Evolutionary conservation across 2,797 vertebrate genomes (phyloP).

Genomic region (Phalloptychus januarius): DNA sequence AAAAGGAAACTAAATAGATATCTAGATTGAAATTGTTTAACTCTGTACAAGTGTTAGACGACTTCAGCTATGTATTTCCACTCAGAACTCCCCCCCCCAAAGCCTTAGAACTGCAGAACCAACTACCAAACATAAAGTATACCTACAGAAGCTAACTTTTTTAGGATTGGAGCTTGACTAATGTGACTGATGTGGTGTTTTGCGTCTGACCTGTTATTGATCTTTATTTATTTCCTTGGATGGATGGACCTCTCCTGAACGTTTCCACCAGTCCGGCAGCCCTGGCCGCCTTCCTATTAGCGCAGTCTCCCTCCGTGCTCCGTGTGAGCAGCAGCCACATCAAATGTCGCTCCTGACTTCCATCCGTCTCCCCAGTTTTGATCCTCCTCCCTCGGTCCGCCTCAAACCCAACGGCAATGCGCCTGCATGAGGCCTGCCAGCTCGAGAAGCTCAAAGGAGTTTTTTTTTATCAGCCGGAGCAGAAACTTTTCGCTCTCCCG

Average conservation of each 20-base stretch:
- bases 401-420: slow-evolving; percentile 24
- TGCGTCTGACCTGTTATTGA: slow-evolving; percentile 10
- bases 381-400: slow-evolving; percentile 38
- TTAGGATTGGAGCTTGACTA: neutral
- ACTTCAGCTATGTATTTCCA: neutral
- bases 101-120: neutral
- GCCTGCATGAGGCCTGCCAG: slow-evolving; percentile 31
- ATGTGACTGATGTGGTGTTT: neutral
- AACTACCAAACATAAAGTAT: neutral
- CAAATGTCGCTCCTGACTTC: slow-evolving; percentile 52
- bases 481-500: slow-evolving; percentile 30
- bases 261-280: slow-evolving; percentile 20
- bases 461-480: slow-evolving; percentile 33
- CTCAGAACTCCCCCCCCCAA: neutral
- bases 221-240: slow-evolving; percentile 10
- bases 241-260: neutral
- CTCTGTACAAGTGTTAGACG: neutral
- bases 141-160: neutral
- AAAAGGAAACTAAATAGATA: neutral
- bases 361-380: slow-evolving; percentile 47
- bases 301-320: slow-evolving; percentile 19
- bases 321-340: slow-evolving; percentile 36
- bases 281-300: slow-evolving; percentile 19
- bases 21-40: neutral
- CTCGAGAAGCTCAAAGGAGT: slow-evolving; percentile 49